phyloP scores from a whole-genome alignment of 2,797 vertebrate species.

The Acrossocheilus fasciatus region DNA sequence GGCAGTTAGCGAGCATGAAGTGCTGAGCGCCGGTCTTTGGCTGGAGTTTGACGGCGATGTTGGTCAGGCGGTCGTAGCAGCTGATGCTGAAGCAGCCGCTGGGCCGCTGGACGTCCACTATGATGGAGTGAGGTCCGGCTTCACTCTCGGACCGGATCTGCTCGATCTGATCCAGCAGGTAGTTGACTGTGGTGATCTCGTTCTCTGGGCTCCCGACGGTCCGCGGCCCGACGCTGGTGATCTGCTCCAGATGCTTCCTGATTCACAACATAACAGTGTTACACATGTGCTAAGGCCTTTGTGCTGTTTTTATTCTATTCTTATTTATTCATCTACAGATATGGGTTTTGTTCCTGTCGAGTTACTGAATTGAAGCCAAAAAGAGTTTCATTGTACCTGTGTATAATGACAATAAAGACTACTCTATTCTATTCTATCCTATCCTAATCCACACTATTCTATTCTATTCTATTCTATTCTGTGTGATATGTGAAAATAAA shows the following conservation, averaged over 20 bases:
- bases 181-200: conserved; percentile 90
- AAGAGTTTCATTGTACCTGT: not conserved
- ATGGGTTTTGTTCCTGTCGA: no score
- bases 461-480: no score
- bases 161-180: conserved; percentile 89
- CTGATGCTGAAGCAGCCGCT: conserved; percentile 95
- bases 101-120: conserved; percentile 88
- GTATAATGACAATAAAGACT: not conserved
- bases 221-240: conserved; percentile 91
- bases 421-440: not conserved
- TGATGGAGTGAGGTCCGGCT: conserved; percentile 79
- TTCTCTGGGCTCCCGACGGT: conserved; percentile 93
- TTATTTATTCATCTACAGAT: no score
- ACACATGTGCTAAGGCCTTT: not conserved
- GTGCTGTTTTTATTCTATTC: not conserved
- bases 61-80: conserved; percentile 95
- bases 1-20: conserved; percentile 94
- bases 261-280: conserved; percentile 47
- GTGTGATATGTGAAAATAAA: no score
- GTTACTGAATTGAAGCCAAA: not conserved
- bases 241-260: conserved; percentile 89
- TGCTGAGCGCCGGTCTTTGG: conserved; percentile 86
- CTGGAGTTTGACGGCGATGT: conserved; percentile 90
- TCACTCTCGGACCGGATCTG: conserved; percentile 78
- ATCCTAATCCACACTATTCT: no score